phyloP scores from a whole-genome alignment of 23 tunicate species.

The Ciona savignyi region DNA sequence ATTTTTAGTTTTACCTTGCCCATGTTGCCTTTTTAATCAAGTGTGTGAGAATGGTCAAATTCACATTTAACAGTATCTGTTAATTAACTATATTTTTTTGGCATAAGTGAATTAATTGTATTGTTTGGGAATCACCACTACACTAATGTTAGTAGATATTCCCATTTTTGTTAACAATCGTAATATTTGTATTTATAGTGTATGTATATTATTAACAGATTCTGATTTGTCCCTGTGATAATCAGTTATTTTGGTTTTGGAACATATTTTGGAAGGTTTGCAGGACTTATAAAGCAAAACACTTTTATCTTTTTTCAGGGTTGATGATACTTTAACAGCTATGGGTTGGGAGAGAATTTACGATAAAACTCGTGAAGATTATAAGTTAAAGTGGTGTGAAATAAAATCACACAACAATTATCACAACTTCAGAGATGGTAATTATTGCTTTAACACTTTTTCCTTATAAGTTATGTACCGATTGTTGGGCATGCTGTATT shows the following conservation, averaged over 20 bases:
- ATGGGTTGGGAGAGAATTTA: slow-evolving; percentile 82
- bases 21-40: no score
- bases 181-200: no score
- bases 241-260: no score
- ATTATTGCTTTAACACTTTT: neutral
- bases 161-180: no score
- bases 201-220: no score
- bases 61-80: neutral
- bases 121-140: neutral
- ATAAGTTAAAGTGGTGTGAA: slow-evolving; percentile 86
- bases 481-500: no score
- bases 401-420: slow-evolving; percentile 86
- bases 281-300: no score
- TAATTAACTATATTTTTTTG: neutral
- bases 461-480: neutral
- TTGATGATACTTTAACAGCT: slow-evolving; percentile 49
- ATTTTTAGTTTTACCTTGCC: no score
- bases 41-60: neutral
- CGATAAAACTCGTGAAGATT: slow-evolving; percentile 73
- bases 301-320: no score
- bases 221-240: no score
- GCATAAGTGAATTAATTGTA: neutral
- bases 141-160: neutral
- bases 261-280: no score
- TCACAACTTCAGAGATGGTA: slow-evolving; percentile 84